A percentile compares a stretch with the other conserved stretches of the same genome.
These are phyloP conservation scores for Metaphire vulgaris DNA, from an alignment of 1,140 invertebrate genomes.

Conservation along the genomic window DNA sequence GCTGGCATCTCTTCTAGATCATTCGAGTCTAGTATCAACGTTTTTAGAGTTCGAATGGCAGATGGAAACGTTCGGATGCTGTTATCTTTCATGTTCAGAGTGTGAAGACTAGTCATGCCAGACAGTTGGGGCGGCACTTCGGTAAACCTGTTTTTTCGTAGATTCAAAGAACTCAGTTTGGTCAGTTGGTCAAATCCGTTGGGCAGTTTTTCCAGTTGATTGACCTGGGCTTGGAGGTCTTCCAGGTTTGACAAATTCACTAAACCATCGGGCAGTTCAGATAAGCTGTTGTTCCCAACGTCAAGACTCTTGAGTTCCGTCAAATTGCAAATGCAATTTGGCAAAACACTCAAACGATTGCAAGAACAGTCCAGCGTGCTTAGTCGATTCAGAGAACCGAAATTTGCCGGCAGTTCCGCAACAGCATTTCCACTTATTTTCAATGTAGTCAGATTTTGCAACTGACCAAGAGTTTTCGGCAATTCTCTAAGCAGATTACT, in stretches of 20 bases:
- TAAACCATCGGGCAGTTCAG: not conserved
- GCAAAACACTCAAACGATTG: not conserved
- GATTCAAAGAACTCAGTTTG: not conserved
- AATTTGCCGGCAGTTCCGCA: not conserved
- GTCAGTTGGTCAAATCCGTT: not conserved
- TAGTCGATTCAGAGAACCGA: conserved; percentile 3
- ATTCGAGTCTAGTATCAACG: conserved; percentile 3
- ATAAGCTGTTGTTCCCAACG: not conserved
- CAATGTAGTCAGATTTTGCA: not conserved
- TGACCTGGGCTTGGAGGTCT: not conserved
- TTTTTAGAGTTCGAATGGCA: not conserved
- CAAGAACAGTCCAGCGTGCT: conserved; percentile 7
- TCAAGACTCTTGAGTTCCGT: not conserved
- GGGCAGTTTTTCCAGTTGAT: conserved; percentile 1
- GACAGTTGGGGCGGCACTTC: not conserved
- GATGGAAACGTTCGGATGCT: not conserved
- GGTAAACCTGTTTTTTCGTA: conserved; percentile 11
- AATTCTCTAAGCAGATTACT: not conserved
- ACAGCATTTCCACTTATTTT: not conserved
- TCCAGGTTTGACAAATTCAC: conserved; percentile 4
- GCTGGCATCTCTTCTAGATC: not conserved
- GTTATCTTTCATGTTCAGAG: conserved; percentile 8
- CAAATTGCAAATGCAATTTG: not conserved
- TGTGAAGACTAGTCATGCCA: not conserved
- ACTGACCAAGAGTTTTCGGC: conserved; percentile 1